A percentile compares a stretch with the other conserved stretches of the same genome.
Conservation (phyloP, 2,888 invertebrate genomes). For the Cantharis flavilabris region DNA sequence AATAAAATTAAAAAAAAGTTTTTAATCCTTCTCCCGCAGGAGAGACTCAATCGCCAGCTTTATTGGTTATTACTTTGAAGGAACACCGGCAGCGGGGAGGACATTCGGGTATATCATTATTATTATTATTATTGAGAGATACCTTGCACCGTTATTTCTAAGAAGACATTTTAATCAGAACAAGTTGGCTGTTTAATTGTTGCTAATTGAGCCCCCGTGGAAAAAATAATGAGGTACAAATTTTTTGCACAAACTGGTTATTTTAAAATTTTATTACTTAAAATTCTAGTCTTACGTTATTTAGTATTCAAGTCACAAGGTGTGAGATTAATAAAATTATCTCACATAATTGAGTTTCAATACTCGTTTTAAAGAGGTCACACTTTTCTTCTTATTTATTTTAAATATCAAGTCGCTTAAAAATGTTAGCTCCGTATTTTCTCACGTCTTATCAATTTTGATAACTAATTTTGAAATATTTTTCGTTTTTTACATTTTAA, state of each 20-base stretch:
- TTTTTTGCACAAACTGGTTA: background rate
- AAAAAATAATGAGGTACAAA: background rate
- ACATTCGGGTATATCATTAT: too few relatives aligned
- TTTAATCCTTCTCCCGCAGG: too few relatives aligned
- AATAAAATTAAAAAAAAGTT: too few relatives aligned
- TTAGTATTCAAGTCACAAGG: slow-evolving; percentile 2
- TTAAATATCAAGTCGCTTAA: background rate
- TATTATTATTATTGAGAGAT: too few relatives aligned
- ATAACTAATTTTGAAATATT: background rate
- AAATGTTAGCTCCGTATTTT: background rate
- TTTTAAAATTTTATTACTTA: background rate
- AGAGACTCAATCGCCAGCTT: too few relatives aligned
- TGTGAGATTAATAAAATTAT: slow-evolving; percentile 9
- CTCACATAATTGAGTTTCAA: slow-evolving; percentile 3
- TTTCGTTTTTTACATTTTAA: background rate
- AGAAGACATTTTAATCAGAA: background rate
- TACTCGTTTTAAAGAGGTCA: slow-evolving; percentile 12
- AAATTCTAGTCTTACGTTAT: background rate
- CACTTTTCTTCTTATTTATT: background rate
- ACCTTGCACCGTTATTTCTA: background rate
- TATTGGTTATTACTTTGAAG: too few relatives aligned
- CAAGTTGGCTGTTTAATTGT: background rate
- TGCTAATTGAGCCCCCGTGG: background rate
- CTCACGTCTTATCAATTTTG: background rate
- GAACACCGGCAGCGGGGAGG: too few relatives aligned